Percentiles rank a stretch among this genome's conserved stretches.
These are phyloP conservation scores for Coenonympha arcania DNA, from an alignment of 2,888 invertebrate genomes.

Conservation along the genomic window DNA sequence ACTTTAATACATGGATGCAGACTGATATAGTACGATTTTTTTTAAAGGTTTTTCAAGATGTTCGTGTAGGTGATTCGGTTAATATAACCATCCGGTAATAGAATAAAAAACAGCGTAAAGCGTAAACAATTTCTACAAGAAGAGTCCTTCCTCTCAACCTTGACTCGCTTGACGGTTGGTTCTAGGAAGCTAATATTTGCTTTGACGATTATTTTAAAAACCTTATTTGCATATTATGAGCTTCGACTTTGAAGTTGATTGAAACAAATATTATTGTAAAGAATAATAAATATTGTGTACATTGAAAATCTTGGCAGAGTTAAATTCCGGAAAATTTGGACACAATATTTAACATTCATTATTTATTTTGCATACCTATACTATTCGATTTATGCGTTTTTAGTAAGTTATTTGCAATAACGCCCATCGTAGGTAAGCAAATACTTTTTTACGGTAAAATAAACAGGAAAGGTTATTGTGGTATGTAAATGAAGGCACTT, in stretches of 20 bases:
- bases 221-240: neutral
- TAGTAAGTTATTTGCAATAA: too few species aligned
- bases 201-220: conserved; percentile 14
- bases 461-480: conserved; percentile 2
- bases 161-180: neutral
- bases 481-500: conserved; percentile 32
- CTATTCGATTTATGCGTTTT: too few species aligned
- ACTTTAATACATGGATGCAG: too few species aligned
- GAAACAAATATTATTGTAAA: neutral
- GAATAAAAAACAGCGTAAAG: too few species aligned
- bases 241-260: neutral
- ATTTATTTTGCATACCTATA: too few species aligned
- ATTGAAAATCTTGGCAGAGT: too few species aligned
- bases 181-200: conserved; percentile 1
- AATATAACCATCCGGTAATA: too few species aligned
- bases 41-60: too few species aligned
- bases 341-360: too few species aligned
- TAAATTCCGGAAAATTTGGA: neutral
- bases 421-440: too few species aligned
- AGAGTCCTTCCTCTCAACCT: neutral
- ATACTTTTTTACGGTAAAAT: neutral
- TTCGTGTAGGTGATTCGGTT: too few species aligned
- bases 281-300: neutral
- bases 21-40: too few species aligned
- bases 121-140: neutral